Base-by-base conservation (phyloP, 2,113 vertebrate species). In the Oryzias celebensis region DNA sequence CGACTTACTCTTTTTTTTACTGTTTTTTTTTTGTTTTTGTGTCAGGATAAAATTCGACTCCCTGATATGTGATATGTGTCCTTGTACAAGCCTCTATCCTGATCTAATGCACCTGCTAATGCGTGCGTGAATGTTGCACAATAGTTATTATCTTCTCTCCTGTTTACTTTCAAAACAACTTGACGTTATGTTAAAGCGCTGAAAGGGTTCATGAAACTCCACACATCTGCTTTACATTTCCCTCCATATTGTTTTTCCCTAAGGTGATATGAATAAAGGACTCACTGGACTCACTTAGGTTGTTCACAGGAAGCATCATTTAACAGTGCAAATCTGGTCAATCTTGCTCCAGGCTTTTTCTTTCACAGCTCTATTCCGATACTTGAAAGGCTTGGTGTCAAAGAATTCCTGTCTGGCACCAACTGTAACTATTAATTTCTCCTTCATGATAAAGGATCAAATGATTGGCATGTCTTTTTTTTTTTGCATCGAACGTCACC, bases 81-180 rank as follows among this genome's bases (percentile, higher is more conserved):
- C 65, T 58, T 47, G 59, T 44, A 18, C 49, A 41, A 63, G 41
- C 50, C 52, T 42, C 7, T 18, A 73, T 76, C 62, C 51, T 85
- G 75, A 82, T 59, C 26, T 22, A 58, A 71, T 75, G 68, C 82
- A 87, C 77, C 77, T 86, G 84, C 41, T 49, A 49, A 47, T 77
- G 59, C 12, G 10, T 3, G 42, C 41, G 75, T 56, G 62, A 58
- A 53, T n/a, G 52, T 20, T 31, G 57, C 28, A 24, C 3, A 3
- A 23, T 12, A 5, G 7, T 6, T 31, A 71, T 50, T 36, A 45
- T 68, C 75, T 51, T 52, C 70, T 65, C 68, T 66, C 42, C 1
- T 77, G 58, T 82, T 84, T 73, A 17, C 12, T 75, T 0, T 71
- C 52, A 80, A 75, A 84, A 73, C 51, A 77, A 18, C 16, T n/a